Base-by-base conservation (phyloP, 2,797 vertebrate genomes). In the Rhinella marina region DNA sequence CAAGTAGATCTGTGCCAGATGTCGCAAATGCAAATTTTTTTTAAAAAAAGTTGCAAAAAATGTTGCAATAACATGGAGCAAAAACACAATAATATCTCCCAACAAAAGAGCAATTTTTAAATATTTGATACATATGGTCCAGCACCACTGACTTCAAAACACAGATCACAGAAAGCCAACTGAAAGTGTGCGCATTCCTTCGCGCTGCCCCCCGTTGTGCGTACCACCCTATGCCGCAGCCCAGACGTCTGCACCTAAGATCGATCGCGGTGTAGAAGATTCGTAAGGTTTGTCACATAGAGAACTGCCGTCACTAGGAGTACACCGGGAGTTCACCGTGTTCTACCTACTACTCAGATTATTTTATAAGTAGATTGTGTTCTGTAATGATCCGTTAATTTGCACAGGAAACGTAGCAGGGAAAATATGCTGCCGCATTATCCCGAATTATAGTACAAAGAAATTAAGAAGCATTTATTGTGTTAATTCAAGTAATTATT, bases 311-410 rank as follows among this genome's bases (percentile, higher is more conserved):
- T 82, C n/a, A 9, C 81, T 56, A 9, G 54, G 29, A 73, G 54
- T 41, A 32, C 52, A 57, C 25, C 1, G 21, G 66, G 70, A 56
- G 21, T 75, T 84, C 21, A 32, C 8, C 13, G 48, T 25, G 56
- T 19, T 59, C 66, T 16, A 72, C 59, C 50, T 77, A 27, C 48
- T 11, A 50, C 50, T 57, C 61, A 79, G 82, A 84, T 84, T 88
- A 88, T 79, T 84, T 78, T 13, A 19, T 84, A 84, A 88, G 81
- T 21, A 72, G 87, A 84, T 88, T 84, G 41, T 75, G 50, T 78
- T 84, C 82, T 84, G 64, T 88, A 88, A 88, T 84, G 87, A 78
- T 13, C 32, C 7, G 29, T 88, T 88, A 84, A 88, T 88, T 84
- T 84, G 87, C 62, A 84, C 87, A 84, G 75, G 82, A 88, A 88